Conservation (phyloP, 2,888 invertebrate genomes). For the Lasioglossum vierecki region DNA sequence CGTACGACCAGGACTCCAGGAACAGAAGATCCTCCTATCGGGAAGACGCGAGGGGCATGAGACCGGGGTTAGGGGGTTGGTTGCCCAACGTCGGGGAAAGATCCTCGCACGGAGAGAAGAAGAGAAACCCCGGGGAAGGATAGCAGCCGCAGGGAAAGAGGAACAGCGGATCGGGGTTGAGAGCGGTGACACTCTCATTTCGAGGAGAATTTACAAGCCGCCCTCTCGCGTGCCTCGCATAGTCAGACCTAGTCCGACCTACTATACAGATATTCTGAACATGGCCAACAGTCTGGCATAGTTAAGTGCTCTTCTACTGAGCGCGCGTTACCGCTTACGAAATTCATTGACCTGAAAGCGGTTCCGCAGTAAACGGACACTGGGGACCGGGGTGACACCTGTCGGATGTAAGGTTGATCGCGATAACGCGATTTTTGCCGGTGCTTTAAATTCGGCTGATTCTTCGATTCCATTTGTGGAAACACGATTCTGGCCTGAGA, state of each 20-base stretch:
- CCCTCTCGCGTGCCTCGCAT: constrained; percentile 83
- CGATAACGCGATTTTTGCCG: not conserved
- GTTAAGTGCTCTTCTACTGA: constrained; percentile 77
- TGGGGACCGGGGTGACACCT: not conserved
- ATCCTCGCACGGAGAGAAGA: constrained; percentile 46
- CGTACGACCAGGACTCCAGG: constrained; percentile 64
- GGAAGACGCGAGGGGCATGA: constrained; percentile 18
- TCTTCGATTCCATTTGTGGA: not conserved
- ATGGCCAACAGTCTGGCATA: constrained; percentile 79
- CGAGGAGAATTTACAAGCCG: constrained; percentile 83
- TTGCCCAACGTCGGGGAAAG: constrained; percentile 43
- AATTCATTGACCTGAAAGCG: constrained; percentile 72
- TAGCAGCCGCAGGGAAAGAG: constrained; percentile 42
- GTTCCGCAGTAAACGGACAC: constrained; percentile 24
- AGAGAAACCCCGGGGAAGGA: constrained; percentile 57
- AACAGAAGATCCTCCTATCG: constrained; percentile 68
- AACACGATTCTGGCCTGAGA: not conserved
- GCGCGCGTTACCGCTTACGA: constrained; percentile 75
- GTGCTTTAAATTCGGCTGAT: not conserved
- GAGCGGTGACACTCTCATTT: constrained; percentile 83
- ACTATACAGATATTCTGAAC: constrained; percentile 70
- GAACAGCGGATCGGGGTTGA: constrained; percentile 24
- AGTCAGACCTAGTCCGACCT: constrained; percentile 81
- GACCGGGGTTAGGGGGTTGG: constrained; percentile 11
- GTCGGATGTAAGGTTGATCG: not conserved